A percentile compares a stretch with the other conserved stretches of the same genome.
Evolutionary conservation across 1,140 invertebrate species (phyloP).

Genomic region (Lethrus apterus): DNA sequence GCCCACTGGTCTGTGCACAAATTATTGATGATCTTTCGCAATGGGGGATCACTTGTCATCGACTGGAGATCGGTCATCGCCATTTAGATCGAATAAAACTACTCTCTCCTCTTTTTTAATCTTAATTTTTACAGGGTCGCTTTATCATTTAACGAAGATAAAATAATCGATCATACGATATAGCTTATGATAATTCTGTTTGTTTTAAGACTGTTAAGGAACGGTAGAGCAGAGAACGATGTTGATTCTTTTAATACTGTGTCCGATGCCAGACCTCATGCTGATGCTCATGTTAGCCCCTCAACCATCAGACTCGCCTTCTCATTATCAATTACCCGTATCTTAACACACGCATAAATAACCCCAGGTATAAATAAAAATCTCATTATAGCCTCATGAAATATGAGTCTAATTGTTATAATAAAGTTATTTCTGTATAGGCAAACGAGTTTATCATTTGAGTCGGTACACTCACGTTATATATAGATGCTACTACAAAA

Average conservation of each 20-base stretch:
- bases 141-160: slow-evolving; percentile 16
- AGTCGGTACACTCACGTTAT: too few relatives aligned
- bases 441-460: slow-evolving; percentile 18
- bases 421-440: slow-evolving; percentile 23
- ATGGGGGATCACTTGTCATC: slow-evolving; percentile 21
- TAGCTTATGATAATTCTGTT: slow-evolving; percentile 16
- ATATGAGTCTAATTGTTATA: slow-evolving; percentile 32
- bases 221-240: background rate
- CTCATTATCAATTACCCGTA: slow-evolving; percentile 36
- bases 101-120: slow-evolving; percentile 15
- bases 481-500: too few relatives aligned
- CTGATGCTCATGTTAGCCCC: slow-evolving; percentile 15
- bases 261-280: slow-evolving; percentile 16
- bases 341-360: slow-evolving; percentile 33
- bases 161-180: slow-evolving; percentile 16
- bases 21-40: slow-evolving; percentile 21
- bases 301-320: slow-evolving; percentile 18
- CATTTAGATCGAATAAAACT: slow-evolving; percentile 12
- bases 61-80: slow-evolving; percentile 12
- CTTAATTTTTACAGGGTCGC: slow-evolving; percentile 18
- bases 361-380: slow-evolving; percentile 28
- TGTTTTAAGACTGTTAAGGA: slow-evolving; percentile 10
- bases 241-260: slow-evolving; percentile 9
- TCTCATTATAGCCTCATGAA: slow-evolving; percentile 33
- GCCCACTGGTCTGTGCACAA: slow-evolving; percentile 20